Conservation (phyloP, 2,797 vertebrate genomes). For the Enteromius paludinosus region DNA sequence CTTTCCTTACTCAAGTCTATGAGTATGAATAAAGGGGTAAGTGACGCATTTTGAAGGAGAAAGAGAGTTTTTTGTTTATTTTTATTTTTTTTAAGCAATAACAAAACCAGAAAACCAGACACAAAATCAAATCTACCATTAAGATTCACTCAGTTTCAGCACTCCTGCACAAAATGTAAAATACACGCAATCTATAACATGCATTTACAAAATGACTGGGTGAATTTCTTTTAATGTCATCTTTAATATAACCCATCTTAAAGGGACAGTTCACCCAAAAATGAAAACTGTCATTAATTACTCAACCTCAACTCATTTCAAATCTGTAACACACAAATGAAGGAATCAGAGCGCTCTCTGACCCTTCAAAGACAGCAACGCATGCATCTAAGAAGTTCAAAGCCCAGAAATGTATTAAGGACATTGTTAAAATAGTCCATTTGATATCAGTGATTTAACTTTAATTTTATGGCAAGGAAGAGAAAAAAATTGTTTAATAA, state of each 20-base stretch:
- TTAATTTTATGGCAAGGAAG: background rate
- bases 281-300: background rate
- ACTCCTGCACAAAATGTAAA: background rate
- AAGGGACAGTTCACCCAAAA: background rate
- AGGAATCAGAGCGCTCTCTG: background rate
- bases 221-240: background rate
- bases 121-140: background rate
- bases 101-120: background rate
- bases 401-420: background rate
- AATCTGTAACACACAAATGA: background rate
- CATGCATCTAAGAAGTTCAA: background rate
- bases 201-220: background rate
- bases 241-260: background rate
- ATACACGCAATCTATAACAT: background rate
- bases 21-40: background rate
- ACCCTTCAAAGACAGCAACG: background rate
- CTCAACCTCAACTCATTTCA: background rate
- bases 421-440: background rate
- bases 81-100: background rate
- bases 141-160: background rate
- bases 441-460: background rate
- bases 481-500: too few relatives aligned
- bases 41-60: background rate
- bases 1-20: background rate
- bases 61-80: background rate